Percentiles rank a stretch among this genome's conserved stretches.
Conservation (phyloP, 2,888 invertebrate species). For the Caradrina clavipalpis region DNA sequence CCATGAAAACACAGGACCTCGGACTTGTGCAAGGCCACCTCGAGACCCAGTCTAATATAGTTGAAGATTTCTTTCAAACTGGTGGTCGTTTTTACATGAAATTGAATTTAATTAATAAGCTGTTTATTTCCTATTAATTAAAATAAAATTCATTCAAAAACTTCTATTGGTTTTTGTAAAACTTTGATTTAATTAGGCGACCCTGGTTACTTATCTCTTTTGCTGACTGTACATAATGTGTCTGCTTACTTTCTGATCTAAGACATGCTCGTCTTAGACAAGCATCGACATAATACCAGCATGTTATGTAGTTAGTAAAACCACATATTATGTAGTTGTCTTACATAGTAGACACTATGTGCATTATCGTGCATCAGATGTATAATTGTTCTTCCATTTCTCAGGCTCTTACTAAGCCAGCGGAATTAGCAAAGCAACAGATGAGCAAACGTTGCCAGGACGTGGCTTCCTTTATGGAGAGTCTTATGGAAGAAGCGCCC, state of each 20-base stretch:
- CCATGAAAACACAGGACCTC: too few species aligned
- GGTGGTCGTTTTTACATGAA: too few species aligned
- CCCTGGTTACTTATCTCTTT: too few species aligned
- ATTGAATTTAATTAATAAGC: too few species aligned
- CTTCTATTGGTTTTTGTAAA: too few species aligned
- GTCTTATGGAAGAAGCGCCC: constrained; percentile 92
- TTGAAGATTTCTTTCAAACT: too few species aligned
- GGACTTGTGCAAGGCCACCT: too few species aligned
- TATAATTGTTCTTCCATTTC: constrained; percentile 21
- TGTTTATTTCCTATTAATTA: too few species aligned
- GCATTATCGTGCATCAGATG: not conserved
- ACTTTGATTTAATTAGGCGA: too few species aligned
- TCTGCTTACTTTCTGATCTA: constrained; percentile 27
- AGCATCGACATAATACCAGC: constrained; percentile 26
- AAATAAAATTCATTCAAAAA: too few species aligned
- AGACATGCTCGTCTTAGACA: constrained; percentile 27
- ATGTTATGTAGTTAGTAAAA: constrained; percentile 22
- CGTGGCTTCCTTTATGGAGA: constrained; percentile 94
- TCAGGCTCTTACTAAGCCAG: constrained; percentile 85
- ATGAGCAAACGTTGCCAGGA: constrained; percentile 94
- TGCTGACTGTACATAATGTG: not conserved
- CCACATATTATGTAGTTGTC: constrained; percentile 18
- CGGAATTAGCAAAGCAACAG: constrained; percentile 92
- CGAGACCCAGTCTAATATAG: too few species aligned
- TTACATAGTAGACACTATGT: constrained; percentile 7